These are phyloP conservation scores for Luscinia megarhynchos DNA, from an alignment of 2,797 vertebrate genomes.

Conservation along the genomic window DNA sequence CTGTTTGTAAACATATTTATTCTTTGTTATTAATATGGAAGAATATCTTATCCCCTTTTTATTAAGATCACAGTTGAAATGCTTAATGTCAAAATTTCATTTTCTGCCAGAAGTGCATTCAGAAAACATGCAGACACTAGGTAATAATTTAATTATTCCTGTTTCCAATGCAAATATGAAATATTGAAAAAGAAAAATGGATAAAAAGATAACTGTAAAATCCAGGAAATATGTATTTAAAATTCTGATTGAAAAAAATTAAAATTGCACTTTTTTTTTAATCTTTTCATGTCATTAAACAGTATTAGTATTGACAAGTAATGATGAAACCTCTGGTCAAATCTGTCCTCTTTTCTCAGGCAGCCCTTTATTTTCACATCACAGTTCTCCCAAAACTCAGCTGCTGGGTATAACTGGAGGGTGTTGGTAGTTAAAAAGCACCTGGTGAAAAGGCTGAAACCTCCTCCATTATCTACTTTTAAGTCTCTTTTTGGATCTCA, in stretches of 20 bases:
- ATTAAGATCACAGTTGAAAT: background rate
- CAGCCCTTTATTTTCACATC: background rate
- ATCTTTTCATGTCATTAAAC: background rate
- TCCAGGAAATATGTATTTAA: background rate
- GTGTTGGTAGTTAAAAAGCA: background rate
- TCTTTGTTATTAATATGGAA: background rate
- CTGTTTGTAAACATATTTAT: background rate
- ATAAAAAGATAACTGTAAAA: background rate
- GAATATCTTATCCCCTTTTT: background rate
- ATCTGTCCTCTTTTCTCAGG: background rate
- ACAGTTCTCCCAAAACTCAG: background rate
- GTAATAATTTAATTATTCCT: background rate
- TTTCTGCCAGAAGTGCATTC: background rate
- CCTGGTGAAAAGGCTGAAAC: background rate
- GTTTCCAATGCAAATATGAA: background rate
- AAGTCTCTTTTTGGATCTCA: slow-evolving; percentile 45
- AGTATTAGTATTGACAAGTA: background rate
- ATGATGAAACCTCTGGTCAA: background rate
- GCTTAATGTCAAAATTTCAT: background rate
- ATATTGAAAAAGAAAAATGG: background rate
- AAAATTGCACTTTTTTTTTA: background rate
- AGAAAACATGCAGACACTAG: background rate
- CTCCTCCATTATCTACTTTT: slow-evolving; percentile 12
- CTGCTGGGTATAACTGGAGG: background rate
- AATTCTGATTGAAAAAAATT: too few relatives aligned